Evolutionary conservation across 2,797 vertebrate genomes (phyloP).

Genomic region (Ptychobarbus kaznakovi): DNA sequence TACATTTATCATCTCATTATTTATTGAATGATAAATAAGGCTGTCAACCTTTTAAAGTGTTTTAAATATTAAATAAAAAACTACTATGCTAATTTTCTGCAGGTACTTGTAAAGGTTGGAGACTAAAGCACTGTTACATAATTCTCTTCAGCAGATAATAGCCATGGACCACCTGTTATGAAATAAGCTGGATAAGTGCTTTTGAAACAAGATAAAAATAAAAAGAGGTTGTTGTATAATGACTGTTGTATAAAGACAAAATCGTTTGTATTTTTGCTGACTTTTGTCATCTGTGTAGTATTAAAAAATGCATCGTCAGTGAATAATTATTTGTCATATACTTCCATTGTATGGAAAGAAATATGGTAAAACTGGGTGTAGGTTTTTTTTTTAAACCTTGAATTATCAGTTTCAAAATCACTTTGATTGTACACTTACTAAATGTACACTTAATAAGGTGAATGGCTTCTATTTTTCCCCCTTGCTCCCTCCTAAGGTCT

Average conservation of each 20-base stretch:
- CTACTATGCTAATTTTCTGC: background rate
- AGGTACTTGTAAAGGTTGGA: slow-evolving; percentile 19
- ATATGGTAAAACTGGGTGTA: background rate
- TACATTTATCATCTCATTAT: background rate
- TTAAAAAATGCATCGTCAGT: background rate
- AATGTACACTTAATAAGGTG: no score
- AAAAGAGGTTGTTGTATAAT: slow-evolving; percentile 17
- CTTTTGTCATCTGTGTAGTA: background rate
- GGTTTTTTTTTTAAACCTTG: no score
- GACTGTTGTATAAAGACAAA: background rate
- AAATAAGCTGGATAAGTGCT: slow-evolving; percentile 23
- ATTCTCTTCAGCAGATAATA: slow-evolving; percentile 24
- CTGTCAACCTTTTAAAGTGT: background rate
- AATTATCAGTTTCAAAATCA: no score
- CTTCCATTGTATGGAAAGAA: background rate
- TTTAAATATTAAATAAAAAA: slow-evolving; percentile 6
- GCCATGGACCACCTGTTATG: slow-evolving; percentile 20
- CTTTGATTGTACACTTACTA: no score
- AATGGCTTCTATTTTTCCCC: no score
- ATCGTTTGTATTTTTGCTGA: background rate
- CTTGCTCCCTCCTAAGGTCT: no score
- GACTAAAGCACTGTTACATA: slow-evolving; percentile 13
- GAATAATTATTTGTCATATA: background rate
- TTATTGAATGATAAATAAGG: background rate
- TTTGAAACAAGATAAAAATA: slow-evolving; percentile 27